These are phyloP conservation scores for Grapholita molesta DNA, from an alignment of 1,140 invertebrate species.

Conservation along the genomic window DNA sequence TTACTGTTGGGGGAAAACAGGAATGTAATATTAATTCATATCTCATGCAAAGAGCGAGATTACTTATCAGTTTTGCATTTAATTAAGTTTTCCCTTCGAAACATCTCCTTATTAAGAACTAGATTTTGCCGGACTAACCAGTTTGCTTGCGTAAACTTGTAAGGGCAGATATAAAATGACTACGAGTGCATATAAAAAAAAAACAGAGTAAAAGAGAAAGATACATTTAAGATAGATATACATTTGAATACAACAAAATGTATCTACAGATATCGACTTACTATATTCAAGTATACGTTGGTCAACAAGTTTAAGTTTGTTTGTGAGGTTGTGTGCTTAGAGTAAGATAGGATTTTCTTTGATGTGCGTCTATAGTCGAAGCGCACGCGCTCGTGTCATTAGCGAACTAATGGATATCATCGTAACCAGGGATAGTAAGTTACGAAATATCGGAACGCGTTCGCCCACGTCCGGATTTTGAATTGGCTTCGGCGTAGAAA, in stretches of 20 bases:
- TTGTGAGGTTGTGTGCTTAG: background rate
- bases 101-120: background rate
- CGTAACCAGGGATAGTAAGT: background rate
- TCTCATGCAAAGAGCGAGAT: background rate
- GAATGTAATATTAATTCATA: background rate
- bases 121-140: background rate
- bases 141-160: background rate
- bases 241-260: too few species aligned
- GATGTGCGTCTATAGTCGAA: background rate
- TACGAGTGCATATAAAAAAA: background rate
- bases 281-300: background rate
- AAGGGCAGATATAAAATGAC: background rate
- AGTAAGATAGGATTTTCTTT: background rate
- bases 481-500: slow-evolving; percentile 64
- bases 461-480: slow-evolving; percentile 66
- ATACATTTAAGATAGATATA: too few species aligned
- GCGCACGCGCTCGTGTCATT: background rate
- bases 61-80: slow-evolving; percentile 2
- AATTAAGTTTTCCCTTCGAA: background rate
- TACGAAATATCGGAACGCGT: slow-evolving; percentile 44
- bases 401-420: slow-evolving; percentile 17
- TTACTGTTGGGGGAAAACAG: slow-evolving; percentile 1
- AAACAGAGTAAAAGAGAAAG: background rate
- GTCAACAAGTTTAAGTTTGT: background rate
- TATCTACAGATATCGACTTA: background rate